Base-by-base conservation (phyloP, 2,888 invertebrate species). In the Drosophila maculinotata region DNA sequence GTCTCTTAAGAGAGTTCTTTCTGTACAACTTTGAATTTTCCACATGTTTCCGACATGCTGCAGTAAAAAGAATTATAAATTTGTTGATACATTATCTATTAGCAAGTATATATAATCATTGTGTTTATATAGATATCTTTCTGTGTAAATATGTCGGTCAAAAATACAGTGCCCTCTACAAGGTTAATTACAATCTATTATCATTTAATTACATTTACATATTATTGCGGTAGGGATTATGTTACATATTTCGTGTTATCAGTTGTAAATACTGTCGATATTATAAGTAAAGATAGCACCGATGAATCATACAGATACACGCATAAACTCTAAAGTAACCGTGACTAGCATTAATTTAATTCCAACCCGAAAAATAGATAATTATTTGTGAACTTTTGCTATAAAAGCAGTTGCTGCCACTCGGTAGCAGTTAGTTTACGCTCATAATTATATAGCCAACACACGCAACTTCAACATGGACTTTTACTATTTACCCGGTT, bases 401-500 rank as follows among this genome's bases (percentile, higher is more conserved):
- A 73, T 67, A 71, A 53, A 73, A 36, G 38, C 8, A 17, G 7
- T 4, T 4, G 2, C 6, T 7, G 8, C 3, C 20, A 12, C 9
- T 2, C 28, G 1, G 7, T 12, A 17, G 6, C 6, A 14, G 1
- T 49, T 20, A 59, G 48, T 52, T 47, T 14, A 28, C 33, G 15
- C 2, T 31, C 10, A 26, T 9, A 12, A 9, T 36, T 39, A 20
- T 6, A 56, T 20, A 15, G 47, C 8, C 8, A 5, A 20, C 49
- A 28, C 20, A 42, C 28, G 39, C 15, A 42, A 45, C 42, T 33
- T 58, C 1, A 20, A 42, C 6, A 70, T 80, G 65, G 83, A 85
- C 14, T 64, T 85, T 6, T 81, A 85, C 20, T 79, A 72, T 36
- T 8, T 44, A 9, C 9, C 53, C 15, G 73, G 12, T 4, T 94